Conservation (phyloP, 2,797 vertebrate genomes). For the Sciurus vulgaris region DNA sequence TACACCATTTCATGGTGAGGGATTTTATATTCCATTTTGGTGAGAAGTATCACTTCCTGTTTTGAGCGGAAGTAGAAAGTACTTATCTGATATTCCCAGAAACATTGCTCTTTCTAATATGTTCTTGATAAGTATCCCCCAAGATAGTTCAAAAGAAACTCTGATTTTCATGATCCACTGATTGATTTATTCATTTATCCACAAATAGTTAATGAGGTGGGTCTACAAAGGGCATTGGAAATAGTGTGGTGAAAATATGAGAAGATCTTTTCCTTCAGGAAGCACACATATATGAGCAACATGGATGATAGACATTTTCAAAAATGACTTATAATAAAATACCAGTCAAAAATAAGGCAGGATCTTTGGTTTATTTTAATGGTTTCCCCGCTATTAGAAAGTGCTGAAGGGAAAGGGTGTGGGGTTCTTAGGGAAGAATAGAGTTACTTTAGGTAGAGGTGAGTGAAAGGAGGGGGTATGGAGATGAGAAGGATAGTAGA, state of each 20-base stretch:
- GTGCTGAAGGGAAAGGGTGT: too few relatives aligned
- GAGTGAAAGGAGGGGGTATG: too few relatives aligned
- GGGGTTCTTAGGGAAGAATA: too few relatives aligned
- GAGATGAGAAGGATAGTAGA: too few relatives aligned
- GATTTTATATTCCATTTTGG: neutral
- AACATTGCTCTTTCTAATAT: neutral
- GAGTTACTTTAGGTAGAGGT: too few relatives aligned
- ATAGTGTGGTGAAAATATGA: neutral
- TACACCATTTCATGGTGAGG: neutral
- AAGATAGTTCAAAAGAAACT: slow-evolving; percentile 11
- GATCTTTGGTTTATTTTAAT: neutral
- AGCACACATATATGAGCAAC: neutral
- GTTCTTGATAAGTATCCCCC: neutral
- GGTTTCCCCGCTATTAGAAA: neutral
- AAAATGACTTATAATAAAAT: slow-evolving; percentile 15
- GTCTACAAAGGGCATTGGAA: neutral
- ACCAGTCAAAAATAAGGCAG: neutral
- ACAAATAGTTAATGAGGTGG: neutral
- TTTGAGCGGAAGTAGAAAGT: neutral
- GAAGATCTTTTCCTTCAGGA: neutral
- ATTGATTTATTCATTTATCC: neutral
- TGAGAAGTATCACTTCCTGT: neutral
- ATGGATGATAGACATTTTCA: neutral
- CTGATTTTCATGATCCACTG: neutral
- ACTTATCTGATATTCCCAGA: neutral